Conservation (phyloP, 2,113 vertebrate species). For the Ramphastos sulfuratus region DNA sequence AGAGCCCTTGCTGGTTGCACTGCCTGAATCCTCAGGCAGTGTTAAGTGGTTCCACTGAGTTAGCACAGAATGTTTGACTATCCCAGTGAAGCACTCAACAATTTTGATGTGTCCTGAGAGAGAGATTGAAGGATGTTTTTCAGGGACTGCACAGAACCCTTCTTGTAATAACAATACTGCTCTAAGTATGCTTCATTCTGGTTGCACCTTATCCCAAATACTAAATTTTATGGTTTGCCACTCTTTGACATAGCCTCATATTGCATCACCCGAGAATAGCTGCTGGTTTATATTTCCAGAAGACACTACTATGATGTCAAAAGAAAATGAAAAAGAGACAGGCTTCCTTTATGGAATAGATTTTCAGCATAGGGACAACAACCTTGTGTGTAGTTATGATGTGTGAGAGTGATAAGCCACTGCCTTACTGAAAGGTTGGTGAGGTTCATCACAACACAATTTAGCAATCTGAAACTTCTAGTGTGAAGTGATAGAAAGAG, state of each 20-base stretch:
- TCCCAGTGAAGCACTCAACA: background rate
- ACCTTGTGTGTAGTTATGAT: background rate
- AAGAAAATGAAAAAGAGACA: no score
- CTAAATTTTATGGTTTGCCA: background rate
- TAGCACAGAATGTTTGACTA: background rate
- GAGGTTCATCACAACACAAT: background rate
- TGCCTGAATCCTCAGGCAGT: background rate
- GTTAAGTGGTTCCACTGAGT: background rate
- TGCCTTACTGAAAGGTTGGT: background rate
- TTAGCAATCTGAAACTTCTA: background rate
- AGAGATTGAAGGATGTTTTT: background rate
- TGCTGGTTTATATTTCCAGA: background rate
- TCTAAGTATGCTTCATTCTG: background rate
- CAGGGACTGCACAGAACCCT: background rate
- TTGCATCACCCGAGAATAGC: background rate
- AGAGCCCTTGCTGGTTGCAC: background rate
- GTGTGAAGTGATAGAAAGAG: no score
- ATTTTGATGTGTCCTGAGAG: background rate
- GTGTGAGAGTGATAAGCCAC: background rate
- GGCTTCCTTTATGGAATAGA: background rate
- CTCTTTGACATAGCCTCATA: background rate
- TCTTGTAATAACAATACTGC: background rate
- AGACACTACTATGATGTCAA: background rate
- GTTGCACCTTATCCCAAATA: background rate
- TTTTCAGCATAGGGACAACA: background rate